phyloP scores from a whole-genome alignment of 2,113 vertebrate species.

The Brachypteracias leptosomus region DNA sequence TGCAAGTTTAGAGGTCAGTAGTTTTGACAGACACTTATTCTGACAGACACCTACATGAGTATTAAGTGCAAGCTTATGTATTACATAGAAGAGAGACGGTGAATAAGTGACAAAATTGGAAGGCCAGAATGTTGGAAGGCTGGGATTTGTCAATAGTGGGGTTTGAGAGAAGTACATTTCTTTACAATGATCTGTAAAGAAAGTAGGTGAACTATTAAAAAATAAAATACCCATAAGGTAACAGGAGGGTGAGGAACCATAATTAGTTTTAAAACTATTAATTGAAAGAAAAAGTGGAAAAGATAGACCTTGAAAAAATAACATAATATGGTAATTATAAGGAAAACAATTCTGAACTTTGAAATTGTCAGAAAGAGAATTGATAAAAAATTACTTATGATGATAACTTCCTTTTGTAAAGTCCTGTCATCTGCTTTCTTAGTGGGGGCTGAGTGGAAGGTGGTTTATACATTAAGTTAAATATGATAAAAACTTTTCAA shows the following conservation, averaged over 20 bases:
- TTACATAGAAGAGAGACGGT: not conserved
- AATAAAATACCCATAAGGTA: not conserved
- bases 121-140: not conserved
- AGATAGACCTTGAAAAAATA: not conserved
- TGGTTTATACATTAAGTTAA: not conserved
- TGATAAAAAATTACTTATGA: not conserved
- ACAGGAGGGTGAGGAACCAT: no score
- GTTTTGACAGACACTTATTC: not conserved
- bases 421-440: not conserved
- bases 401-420: not conserved
- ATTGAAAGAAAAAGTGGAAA: not conserved
- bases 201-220: not conserved
- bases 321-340: not conserved
- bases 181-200: not conserved
- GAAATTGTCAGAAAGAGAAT: not conserved
- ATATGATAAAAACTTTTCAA: not conserved
- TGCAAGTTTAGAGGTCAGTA: not conserved
- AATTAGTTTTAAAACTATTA: not conserved
- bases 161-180: not conserved
- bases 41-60: not conserved
- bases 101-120: not conserved
- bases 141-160: not conserved
- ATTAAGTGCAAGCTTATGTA: not conserved
- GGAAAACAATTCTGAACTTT: not conserved
- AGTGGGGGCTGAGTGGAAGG: rapidly evolving